phyloP scores from a whole-genome alignment of 2,888 invertebrate species.

The Drosophila mercatorum region DNA sequence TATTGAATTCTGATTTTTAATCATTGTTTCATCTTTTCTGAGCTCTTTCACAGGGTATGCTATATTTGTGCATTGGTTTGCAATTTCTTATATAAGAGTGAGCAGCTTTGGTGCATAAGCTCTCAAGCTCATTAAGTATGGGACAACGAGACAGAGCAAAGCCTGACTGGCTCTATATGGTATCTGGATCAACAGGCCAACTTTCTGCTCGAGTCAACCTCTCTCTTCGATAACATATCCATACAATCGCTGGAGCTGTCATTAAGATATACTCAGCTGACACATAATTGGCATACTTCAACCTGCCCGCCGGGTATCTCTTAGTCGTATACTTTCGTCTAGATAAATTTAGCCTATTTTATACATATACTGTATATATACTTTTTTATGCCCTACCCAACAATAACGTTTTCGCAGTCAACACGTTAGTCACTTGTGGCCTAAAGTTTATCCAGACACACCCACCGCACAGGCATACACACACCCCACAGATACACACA shows the following conservation, averaged over 20 bases:
- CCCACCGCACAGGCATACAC: conserved; percentile 12
- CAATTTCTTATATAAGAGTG: neutral
- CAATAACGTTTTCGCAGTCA: conserved; percentile 28
- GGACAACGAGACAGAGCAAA: neutral
- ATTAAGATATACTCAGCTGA: no score
- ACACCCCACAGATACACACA: neutral
- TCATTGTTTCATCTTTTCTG: no score
- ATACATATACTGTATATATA: neutral
- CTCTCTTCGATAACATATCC: neutral
- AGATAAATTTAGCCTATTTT: conserved; percentile 3
- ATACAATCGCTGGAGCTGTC: neutral
- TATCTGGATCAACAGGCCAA: neutral
- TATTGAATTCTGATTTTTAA: no score
- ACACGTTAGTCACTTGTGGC: conserved; percentile 51
- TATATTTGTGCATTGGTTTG: neutral
- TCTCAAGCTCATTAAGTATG: neutral
- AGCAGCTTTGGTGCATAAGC: neutral
- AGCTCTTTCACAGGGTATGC: neutral
- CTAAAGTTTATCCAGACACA: conserved; percentile 34
- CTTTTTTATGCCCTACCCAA: conserved; percentile 15
- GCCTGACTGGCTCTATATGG: neutral
- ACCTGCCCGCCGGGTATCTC: neutral
- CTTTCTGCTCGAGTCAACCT: neutral
- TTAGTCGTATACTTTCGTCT: neutral
- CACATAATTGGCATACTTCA: neutral